Evolutionary conservation across 2,888 invertebrate species (phyloP).

Genomic region (Aricia artaxerxes): DNA sequence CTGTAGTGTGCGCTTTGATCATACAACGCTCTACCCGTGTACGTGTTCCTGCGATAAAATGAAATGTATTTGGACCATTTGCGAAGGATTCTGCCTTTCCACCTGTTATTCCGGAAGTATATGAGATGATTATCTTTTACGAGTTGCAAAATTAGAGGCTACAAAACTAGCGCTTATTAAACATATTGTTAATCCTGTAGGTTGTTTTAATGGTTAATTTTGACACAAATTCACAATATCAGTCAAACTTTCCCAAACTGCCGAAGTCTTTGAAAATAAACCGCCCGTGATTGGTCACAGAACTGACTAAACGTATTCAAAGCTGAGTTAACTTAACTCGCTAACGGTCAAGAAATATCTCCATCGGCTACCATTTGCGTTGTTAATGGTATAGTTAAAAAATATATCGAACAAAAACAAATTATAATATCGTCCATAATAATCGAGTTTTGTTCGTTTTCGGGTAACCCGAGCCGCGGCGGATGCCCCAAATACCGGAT

Average conservation of each 20-base stretch:
- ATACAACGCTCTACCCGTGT: not conserved
- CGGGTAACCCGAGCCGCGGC: not conserved
- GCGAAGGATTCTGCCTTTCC: not conserved
- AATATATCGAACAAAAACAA: not conserved
- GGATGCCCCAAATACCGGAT: conserved; percentile 1
- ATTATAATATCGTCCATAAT: not conserved
- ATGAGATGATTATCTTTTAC: not conserved
- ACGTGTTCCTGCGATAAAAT: not conserved
- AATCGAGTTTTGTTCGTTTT: not conserved
- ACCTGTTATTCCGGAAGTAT: not conserved
- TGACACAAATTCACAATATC: too few species aligned
- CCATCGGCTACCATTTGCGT: too few species aligned
- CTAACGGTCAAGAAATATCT: too few species aligned
- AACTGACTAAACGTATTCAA: too few species aligned
- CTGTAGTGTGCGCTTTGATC: too few species aligned
- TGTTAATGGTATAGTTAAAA: too few species aligned
- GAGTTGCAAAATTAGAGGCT: not conserved
- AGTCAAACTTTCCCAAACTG: too few species aligned
- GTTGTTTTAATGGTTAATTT: too few species aligned
- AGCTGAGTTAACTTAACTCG: too few species aligned
- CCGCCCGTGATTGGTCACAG: too few species aligned
- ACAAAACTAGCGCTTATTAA: not conserved
- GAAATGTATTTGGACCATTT: conserved; percentile 3
- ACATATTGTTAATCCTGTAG: too few species aligned
- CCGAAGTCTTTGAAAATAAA: too few species aligned